These are phyloP conservation scores for Volucella inflata DNA, from an alignment of 2,888 invertebrate genomes.

Conservation along the genomic window DNA sequence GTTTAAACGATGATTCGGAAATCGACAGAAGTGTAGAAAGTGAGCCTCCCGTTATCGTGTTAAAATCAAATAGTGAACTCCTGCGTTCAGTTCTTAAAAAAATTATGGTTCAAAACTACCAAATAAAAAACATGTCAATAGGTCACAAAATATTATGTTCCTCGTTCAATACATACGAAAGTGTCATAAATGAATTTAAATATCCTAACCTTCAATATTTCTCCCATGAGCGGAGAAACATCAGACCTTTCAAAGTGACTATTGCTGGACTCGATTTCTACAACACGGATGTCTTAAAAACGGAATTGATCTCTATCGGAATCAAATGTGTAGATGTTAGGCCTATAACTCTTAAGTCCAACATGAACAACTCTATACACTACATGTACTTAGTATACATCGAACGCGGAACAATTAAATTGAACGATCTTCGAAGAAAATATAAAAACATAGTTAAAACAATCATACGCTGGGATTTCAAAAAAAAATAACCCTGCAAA, in stretches of 20 bases:
- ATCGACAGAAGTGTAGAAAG: no score
- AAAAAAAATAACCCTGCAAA: conserved; percentile 12
- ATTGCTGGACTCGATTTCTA: conserved; percentile 16
- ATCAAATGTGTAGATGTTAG: conserved; percentile 31
- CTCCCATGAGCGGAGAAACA: conserved; percentile 4
- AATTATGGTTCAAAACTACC: no score
- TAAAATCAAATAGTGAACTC: no score
- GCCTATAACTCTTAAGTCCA: conserved; percentile 18
- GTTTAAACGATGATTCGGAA: no score
- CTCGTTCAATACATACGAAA: no score
- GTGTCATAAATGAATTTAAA: no score
- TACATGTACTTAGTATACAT: conserved; percentile 7
- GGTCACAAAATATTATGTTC: no score
- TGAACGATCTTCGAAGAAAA: conserved; percentile 6
- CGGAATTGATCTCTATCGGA: conserved; percentile 21
- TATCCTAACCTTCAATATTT: no score
- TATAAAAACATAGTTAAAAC: conserved; percentile 4
- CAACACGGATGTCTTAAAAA: conserved; percentile 2
- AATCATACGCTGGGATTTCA: conserved; percentile 26
- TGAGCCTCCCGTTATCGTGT: no score
- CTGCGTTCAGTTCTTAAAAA: no score
- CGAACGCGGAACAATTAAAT: conserved; percentile 14
- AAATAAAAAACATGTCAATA: no score
- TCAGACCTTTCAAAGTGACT: conserved; percentile 30
- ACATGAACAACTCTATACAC: not conserved